Percentiles rank a stretch among this genome's conserved stretches.
These are phyloP conservation scores for Columba janthina DNA, from an alignment of 2,113 vertebrate species.

Conservation along the genomic window DNA sequence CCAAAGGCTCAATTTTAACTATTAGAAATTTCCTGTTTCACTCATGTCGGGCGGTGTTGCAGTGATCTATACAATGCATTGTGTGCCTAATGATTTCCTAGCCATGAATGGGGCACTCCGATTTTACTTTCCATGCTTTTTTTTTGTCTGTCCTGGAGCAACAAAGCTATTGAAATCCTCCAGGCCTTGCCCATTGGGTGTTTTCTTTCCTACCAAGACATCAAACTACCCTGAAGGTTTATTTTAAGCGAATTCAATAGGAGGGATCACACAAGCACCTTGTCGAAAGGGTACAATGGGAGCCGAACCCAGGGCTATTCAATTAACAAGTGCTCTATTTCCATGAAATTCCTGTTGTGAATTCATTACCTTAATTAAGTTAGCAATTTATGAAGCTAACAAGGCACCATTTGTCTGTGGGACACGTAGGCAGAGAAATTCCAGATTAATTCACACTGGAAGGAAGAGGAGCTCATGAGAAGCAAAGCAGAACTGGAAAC, in stretches of 20 bases:
- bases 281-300: conserved; percentile 40
- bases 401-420: not conserved
- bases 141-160: conserved; percentile 6
- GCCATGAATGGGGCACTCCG: conserved; percentile 26
- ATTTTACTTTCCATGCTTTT: conserved; percentile 13
- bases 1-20: not conserved
- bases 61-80: conserved; percentile 43
- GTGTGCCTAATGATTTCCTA: conserved; percentile 62
- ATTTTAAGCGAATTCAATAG: conserved; percentile 68
- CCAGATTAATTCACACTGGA: not conserved
- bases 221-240: conserved; percentile 46
- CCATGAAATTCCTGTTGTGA: conserved; percentile 39
- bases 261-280: conserved; percentile 59
- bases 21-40: conserved; percentile 49
- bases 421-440: conserved; percentile 3
- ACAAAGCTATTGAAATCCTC: conserved; percentile 56
- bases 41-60: not conserved
- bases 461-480: not conserved
- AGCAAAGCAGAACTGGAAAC: too few relatives aligned
- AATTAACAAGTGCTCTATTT: conserved; percentile 38
- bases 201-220: conserved; percentile 68
- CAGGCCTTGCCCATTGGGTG: conserved; percentile 56
- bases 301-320: conserved; percentile 33
- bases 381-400: not conserved
- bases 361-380: conserved; percentile 31